Percentiles rank a stretch among this genome's conserved stretches.
phyloP scores from a whole-genome alignment of 2,888 invertebrate species.

The Lumbricus terrestris region DNA sequence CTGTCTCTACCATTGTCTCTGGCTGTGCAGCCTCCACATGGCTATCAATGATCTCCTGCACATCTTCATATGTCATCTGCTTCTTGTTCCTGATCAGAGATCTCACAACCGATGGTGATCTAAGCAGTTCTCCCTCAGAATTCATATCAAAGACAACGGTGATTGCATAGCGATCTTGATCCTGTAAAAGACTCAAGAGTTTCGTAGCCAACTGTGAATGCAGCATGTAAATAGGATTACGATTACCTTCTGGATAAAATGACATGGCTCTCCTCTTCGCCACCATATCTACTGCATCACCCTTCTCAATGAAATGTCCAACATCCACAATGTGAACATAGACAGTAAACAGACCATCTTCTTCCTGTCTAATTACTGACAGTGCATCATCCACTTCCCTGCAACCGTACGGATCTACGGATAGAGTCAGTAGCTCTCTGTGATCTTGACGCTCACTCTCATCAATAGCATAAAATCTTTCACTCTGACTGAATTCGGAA shows the following conservation, averaged over 20 bases:
- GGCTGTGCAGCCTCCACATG: background rate
- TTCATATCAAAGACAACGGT: slow-evolving; percentile 6
- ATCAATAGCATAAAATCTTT: slow-evolving; percentile 48
- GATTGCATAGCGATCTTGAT: slow-evolving; percentile 47
- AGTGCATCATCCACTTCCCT: slow-evolving; percentile 92
- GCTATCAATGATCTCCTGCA: slow-evolving; percentile 21
- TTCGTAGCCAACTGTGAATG: slow-evolving; percentile 76
- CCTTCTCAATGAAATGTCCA: slow-evolving; percentile 74
- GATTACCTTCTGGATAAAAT: slow-evolving; percentile 49
- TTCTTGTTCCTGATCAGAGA: background rate
- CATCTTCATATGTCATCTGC: slow-evolving; percentile 20
- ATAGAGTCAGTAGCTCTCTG: slow-evolving; percentile 72
- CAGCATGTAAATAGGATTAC: slow-evolving; percentile 80
- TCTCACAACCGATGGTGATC: background rate
- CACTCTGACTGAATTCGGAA: slow-evolving; percentile 39
- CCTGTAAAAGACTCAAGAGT: slow-evolving; percentile 60
- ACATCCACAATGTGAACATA: slow-evolving; percentile 96
- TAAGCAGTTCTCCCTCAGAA: background rate
- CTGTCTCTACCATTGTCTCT: background rate
- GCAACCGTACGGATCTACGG: slow-evolving; percentile 88
- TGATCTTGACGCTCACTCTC: slow-evolving; percentile 56
- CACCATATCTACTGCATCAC: slow-evolving; percentile 66
- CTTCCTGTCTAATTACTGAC: slow-evolving; percentile 72
- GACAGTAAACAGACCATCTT: slow-evolving; percentile 64
- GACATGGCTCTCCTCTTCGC: slow-evolving; percentile 77